A percentile compares a stretch with the other conserved stretches of the same genome.
These are phyloP conservation scores for Drosophila picticornis DNA, from an alignment of 2,888 invertebrate genomes.

Conservation along the genomic window DNA sequence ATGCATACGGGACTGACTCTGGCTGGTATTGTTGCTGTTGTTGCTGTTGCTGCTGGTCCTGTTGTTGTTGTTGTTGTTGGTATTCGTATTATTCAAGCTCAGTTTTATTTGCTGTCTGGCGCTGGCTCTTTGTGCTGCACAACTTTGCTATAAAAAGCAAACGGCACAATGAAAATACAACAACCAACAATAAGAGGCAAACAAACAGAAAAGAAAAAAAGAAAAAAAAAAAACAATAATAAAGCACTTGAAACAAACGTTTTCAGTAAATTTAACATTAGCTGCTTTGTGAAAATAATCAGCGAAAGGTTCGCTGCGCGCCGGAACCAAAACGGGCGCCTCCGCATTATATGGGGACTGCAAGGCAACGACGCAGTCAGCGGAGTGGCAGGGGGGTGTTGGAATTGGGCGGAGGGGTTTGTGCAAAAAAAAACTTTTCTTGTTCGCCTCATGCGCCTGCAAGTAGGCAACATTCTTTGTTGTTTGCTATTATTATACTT, in stretches of 20 bases:
- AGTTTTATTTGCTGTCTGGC: conserved; percentile 54
- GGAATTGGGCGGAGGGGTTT: conserved; percentile 4
- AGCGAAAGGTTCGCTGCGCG: conserved; percentile 48
- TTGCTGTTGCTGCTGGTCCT: background rate
- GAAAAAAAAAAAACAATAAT: conserved; percentile 60
- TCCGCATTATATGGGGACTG: background rate
- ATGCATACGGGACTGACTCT: conserved; percentile 48
- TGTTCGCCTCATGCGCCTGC: conserved; percentile 64
- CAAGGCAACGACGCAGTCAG: background rate
- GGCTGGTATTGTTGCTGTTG: background rate
- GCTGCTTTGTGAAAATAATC: conserved; percentile 78
- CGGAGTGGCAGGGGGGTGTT: background rate
- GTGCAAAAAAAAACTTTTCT: conserved; percentile 61
- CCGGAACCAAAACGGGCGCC: conserved; percentile 34
- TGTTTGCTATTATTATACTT: conserved; percentile 63
- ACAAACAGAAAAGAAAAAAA: background rate
- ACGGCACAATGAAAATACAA: conserved; percentile 52
- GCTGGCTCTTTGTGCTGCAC: conserved; percentile 42
- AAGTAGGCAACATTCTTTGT: conserved; percentile 75
- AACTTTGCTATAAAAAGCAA: conserved; percentile 58
- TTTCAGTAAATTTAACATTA: conserved; percentile 81
- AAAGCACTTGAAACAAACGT: conserved; percentile 82
- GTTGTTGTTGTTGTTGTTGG: background rate
- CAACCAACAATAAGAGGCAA: conserved; percentile 1
- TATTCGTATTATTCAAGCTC: conserved; percentile 34